Base-by-base conservation (phyloP, 1,140 invertebrate species). In the Sminthurides bifidus region DNA sequence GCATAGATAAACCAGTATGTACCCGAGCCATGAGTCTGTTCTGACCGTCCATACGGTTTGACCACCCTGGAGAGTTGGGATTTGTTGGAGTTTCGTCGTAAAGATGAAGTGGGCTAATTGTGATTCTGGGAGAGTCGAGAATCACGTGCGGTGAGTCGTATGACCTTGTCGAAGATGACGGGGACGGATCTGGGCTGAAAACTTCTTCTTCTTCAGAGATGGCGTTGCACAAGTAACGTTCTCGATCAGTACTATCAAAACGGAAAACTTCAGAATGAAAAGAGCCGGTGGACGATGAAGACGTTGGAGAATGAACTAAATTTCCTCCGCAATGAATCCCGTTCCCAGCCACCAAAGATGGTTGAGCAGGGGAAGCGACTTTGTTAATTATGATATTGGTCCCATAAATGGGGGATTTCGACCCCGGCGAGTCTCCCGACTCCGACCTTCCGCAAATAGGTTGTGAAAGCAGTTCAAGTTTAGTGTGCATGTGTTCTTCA, bases 51-150 rank as follows among this genome's bases (percentile, higher is more conserved):
- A 68, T 67, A 44, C 56, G 62, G n/a, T 63, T 45, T 41, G 63
- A 60, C 24, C 60, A 63, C 8, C 54, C 59, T 23, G 63, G 59
- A 12, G 66, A 38, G 54, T 70, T 70, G 35, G 67, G 38, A 68
- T 38, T 76, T 70, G 23, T 70, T 53, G 62, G 64, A 67, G 57
- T 68, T n/a, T n/a, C 70, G 54, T 74, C 74, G 52, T 78, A 76
- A 21, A 80, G 71, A 31, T 77, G 71, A 27, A 80, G 63, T 4
- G 77, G 77, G 59, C 76, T 78, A 62, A 79, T 77, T 53, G 74
- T 75, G 46, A 77, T 77, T 57, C 73, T 68, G 2, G 76, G 76
- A 17, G 77, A 78, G 64, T 77, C 75, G 1, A 74, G 73, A 49
- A 70, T 69, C 21, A 61, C 54, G 24, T 60, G 58, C 14, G 64